Percentiles rank a stretch among this genome's conserved stretches.
These are phyloP conservation scores for Nephrotoma appendiculata DNA, from an alignment of 2,888 invertebrate genomes.

Conservation along the genomic window DNA sequence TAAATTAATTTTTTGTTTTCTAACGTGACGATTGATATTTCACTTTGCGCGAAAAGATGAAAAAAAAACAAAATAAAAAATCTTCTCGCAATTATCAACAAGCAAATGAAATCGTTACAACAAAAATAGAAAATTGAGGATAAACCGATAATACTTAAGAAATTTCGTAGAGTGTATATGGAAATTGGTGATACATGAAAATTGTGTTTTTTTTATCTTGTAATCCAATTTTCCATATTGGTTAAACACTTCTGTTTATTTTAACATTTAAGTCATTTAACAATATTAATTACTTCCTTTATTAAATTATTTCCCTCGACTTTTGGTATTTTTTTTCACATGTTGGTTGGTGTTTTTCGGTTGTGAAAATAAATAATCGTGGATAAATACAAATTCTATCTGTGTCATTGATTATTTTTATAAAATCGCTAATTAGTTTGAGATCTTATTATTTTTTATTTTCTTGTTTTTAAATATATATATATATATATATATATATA, in stretches of 20 bases:
- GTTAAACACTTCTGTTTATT: not conserved
- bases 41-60: not conserved
- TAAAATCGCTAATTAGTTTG: not conserved
- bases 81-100: not conserved
- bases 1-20: not conserved
- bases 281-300: not conserved
- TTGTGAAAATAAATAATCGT: not conserved
- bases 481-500: too few species aligned
- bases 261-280: not conserved
- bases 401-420: not conserved
- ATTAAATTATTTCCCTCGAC: not conserved
- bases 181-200: not conserved
- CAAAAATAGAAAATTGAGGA: not conserved
- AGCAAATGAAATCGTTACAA: not conserved
- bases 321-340: not conserved
- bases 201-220: not conserved
- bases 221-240: not conserved
- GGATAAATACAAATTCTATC: not conserved
- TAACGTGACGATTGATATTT: not conserved
- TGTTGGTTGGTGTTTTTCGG: not conserved
- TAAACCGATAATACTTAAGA: not conserved
- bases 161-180: not conserved
- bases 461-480: not conserved
- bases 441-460: not conserved
- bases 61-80: not conserved